Conservation (phyloP, 1,140 invertebrate species). For the Zaprionus camerounensis region DNA sequence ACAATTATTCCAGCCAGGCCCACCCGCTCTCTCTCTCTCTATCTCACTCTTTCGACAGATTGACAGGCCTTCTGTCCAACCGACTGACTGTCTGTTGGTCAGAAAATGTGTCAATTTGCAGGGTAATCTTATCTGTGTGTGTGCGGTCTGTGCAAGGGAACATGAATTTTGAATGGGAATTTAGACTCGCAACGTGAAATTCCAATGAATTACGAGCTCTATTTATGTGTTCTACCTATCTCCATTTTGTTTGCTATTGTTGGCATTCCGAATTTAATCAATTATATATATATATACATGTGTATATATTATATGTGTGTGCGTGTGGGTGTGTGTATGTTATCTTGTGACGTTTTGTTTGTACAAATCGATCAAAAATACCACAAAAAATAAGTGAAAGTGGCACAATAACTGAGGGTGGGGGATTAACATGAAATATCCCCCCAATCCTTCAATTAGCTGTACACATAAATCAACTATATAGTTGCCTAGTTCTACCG, state of each 20-base stretch:
- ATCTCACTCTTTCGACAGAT: background rate
- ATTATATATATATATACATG: constrained; percentile 57
- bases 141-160: constrained; percentile 53
- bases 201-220: constrained; percentile 61
- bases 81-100: background rate
- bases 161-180: constrained; percentile 23
- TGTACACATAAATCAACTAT: constrained; percentile 61
- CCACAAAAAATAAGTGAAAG: constrained; percentile 47
- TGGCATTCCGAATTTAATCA: constrained; percentile 65
- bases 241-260: too few species aligned
- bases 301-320: constrained; percentile 54
- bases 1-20: constrained; percentile 31
- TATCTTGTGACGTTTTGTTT: constrained; percentile 66
- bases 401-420: constrained; percentile 49
- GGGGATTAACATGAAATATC: constrained; percentile 43
- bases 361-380: constrained; percentile 69
- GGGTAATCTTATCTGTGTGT: constrained; percentile 77
- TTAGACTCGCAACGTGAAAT: constrained; percentile 23
- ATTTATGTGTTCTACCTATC: constrained; percentile 3
- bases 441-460: constrained; percentile 58
- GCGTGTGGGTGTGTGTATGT: constrained; percentile 45
- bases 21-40: background rate
- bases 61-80: constrained; percentile 30
- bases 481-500: constrained; percentile 21
- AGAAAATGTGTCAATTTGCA: constrained; percentile 77